A percentile compares a stretch with the other conserved stretches of the same genome.
Evolutionary conservation across 2,888 invertebrate genomes (phyloP).

Genomic region (Chloroclystis v-ata): DNA sequence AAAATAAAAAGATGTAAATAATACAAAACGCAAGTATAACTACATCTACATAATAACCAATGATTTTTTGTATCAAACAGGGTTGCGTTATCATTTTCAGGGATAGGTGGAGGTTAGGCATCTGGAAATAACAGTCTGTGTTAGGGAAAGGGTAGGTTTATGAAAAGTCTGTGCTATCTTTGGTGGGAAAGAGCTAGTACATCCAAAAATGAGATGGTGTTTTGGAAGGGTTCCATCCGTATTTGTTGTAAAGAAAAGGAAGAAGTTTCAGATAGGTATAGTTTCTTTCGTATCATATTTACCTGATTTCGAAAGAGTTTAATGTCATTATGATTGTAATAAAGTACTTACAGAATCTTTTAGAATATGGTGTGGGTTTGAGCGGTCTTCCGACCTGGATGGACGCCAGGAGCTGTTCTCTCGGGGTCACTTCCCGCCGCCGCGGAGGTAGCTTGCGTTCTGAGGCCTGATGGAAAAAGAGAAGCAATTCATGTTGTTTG

Average conservation of each 20-base stretch:
- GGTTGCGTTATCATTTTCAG: conserved; percentile 1
- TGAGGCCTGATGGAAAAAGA: conserved; percentile 79
- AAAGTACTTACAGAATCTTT: conserved; percentile 78
- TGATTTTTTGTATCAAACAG: no score
- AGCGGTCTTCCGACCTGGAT: conserved; percentile 87
- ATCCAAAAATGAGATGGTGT: no score
- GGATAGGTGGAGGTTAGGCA: conserved; percentile 15
- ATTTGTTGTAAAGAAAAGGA: no score
- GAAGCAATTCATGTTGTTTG: conserved; percentile 3
- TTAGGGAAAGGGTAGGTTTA: neutral
- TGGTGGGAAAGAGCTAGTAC: no score
- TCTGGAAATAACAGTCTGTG: conserved; percentile 20
- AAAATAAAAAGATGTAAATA: no score
- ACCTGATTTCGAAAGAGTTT: no score
- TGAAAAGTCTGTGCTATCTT: neutral
- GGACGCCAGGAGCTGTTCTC: conserved; percentile 91
- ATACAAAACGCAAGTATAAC: no score
- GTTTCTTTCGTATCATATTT: no score
- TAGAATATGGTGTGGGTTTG: conserved; percentile 78
- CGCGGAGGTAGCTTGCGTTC: conserved; percentile 90
- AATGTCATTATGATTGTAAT: no score
- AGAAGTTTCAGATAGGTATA: no score
- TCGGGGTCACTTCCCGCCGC: conserved; percentile 84
- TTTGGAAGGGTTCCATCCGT: no score
- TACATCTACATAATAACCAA: no score